Base-by-base conservation (phyloP, 2,797 vertebrate genomes). In the Lutjanus campechanus region DNA sequence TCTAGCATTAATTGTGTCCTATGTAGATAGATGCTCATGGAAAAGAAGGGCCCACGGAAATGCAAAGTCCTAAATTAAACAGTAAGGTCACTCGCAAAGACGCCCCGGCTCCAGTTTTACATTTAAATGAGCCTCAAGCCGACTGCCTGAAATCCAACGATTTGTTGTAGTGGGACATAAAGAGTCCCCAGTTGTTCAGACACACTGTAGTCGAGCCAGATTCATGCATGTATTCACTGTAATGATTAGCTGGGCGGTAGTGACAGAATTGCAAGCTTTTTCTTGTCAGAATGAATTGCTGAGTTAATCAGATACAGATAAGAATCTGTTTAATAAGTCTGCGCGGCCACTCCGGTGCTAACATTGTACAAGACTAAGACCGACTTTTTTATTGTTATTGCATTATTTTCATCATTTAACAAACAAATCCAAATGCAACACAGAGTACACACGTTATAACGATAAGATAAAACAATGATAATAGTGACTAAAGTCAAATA, bases 41-140 rank as follows among this genome's bases (percentile, higher is more conserved):
- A 16, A 49, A 64, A 29, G 22, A 55, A 61, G 56, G 3, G 20
- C 46, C 40, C 25, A 63, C 50, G 60, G 41, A 78, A 75, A 80
- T 55, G 63, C 60, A 62, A 61, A 71, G 63, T 54, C 59, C 61
- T 55, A 73, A 72, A 83, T 72, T 65, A 83, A 77, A 72, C 64
- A 8, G 53, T 59, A 87, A 82, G 63, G 75, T 81, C 76, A 70
- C 56, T 58, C 1, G 1, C 58, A 87, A 70, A 81, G 74, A 68
- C 12, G 43, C 13, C 0, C 25, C 7, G 5, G 61, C 68, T 76
- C 50, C 46, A 11, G 64, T 81, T 89, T 77, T 73, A 73, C 85
- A 77, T 88, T 74, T 59, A 84, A 81, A 88, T 70, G 50, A 86
- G 67, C 82, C 41, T 22, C 15, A 8, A 43, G 54, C 54, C 9